phyloP scores from a whole-genome alignment of 2,113 vertebrate species.

The Donacobius atricapilla region DNA sequence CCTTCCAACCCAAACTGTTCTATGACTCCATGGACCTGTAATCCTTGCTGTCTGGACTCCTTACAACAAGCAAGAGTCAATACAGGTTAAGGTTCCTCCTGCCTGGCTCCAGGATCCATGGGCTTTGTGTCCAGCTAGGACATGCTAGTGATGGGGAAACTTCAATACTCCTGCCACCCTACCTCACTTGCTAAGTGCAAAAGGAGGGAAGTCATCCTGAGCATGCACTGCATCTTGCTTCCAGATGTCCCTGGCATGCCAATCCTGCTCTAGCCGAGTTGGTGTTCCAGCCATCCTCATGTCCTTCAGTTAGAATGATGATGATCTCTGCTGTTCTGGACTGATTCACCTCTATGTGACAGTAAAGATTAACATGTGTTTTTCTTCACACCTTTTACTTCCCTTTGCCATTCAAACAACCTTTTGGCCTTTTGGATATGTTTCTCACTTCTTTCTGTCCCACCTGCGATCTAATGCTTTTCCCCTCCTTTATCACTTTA shows the following conservation, averaged over 20 bases:
- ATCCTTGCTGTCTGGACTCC: not conserved
- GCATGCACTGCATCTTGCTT: not conserved
- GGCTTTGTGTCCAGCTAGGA: not conserved
- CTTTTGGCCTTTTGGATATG: not conserved
- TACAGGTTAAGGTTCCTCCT: not conserved
- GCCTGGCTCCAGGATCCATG: rapidly evolving
- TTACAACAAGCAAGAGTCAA: not conserved
- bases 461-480: not conserved
- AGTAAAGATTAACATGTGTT: not conserved
- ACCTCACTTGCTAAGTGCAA: not conserved
- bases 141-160: not conserved
- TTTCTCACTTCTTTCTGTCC: not conserved
- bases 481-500: not conserved
- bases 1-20: not conserved
- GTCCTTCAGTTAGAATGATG: not conserved
- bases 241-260: not conserved
- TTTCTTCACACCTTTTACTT: not conserved
- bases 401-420: not conserved
- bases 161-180: rapidly evolving
- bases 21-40: not conserved
- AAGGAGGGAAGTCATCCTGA: not conserved
- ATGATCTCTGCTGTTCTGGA: not conserved
- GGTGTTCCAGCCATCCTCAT: not conserved
- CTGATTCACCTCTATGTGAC: not conserved
- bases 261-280: rapidly evolving